Conservation (phyloP, 2,888 invertebrate species). For the Sinohyriopsis cumingii region DNA sequence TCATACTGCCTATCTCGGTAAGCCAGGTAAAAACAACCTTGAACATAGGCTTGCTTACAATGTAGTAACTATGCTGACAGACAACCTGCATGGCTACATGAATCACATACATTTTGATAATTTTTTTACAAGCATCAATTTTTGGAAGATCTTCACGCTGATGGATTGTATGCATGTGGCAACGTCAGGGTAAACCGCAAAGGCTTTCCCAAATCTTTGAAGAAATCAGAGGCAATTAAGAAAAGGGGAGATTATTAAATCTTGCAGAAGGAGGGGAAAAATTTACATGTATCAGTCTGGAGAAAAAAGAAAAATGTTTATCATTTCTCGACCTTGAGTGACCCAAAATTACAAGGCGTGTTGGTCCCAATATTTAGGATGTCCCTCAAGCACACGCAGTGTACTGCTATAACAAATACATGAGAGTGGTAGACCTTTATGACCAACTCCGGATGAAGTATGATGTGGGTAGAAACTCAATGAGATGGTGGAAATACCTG, state of each 20-base stretch:
- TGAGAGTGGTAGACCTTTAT: constrained; percentile 18
- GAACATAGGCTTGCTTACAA: constrained; percentile 11
- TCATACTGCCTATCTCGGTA: constrained; percentile 9
- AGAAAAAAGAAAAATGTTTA: constrained; percentile 22
- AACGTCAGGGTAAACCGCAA: constrained; percentile 5
- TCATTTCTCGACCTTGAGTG: constrained; percentile 18
- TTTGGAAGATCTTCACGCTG: too few species aligned
- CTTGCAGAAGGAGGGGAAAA: background rate
- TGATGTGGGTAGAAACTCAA: constrained; percentile 14
- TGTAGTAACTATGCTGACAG: constrained; percentile 13
- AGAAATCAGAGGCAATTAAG: constrained; percentile 7
- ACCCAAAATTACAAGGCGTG: constrained; percentile 10
- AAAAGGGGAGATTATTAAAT: background rate
- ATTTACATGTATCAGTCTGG: constrained; percentile 18
- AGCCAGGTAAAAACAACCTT: constrained; percentile 3
- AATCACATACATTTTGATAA: constrained; percentile 14
- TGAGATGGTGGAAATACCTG: constrained; percentile 17
- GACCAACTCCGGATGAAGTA: constrained; percentile 17
- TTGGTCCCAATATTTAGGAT: constrained; percentile 2
- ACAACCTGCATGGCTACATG: constrained; percentile 2
- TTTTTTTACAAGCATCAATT: background rate
- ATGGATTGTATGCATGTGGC: constrained; percentile 16
- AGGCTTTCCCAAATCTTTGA: constrained; percentile 12
- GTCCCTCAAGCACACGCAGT: constrained; percentile 18
- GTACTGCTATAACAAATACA: constrained; percentile 17